Percentiles rank a stretch among this genome's conserved stretches.
These are phyloP conservation scores for Polydesmus complanatus DNA, from an alignment of 2,888 invertebrate genomes.

Conservation along the genomic window DNA sequence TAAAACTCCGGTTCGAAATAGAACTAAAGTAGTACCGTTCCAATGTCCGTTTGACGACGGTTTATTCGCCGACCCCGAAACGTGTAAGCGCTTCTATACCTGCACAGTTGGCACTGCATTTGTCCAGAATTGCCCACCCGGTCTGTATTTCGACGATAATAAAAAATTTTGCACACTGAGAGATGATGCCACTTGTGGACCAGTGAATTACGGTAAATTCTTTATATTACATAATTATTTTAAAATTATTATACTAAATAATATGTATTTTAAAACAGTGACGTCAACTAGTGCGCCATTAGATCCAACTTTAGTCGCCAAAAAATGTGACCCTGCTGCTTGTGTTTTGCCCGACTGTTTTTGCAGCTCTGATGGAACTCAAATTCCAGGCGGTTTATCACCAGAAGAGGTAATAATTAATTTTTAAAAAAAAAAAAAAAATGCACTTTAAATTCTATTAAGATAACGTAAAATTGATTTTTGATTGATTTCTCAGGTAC, in stretches of 20 bases:
- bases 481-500: slow-evolving; percentile 46
- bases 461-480: background rate
- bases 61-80: slow-evolving; percentile 24
- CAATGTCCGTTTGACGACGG: slow-evolving; percentile 24
- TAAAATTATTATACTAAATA: background rate
- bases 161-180: slow-evolving; percentile 82
- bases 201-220: slow-evolving; percentile 40
- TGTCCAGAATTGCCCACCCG: slow-evolving; percentile 73
- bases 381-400: slow-evolving; percentile 68
- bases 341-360: slow-evolving; percentile 78
- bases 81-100: slow-evolving; percentile 24
- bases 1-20: background rate
- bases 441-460: background rate
- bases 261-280: slow-evolving; percentile 2
- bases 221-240: background rate
- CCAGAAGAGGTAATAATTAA: slow-evolving; percentile 55
- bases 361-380: slow-evolving; percentile 80
- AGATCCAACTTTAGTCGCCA: slow-evolving; percentile 49
- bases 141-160: slow-evolving; percentile 77
- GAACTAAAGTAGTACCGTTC: slow-evolving; percentile 12
- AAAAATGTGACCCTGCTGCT: slow-evolving; percentile 55
- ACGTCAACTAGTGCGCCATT: slow-evolving; percentile 36
- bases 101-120: slow-evolving; percentile 83
- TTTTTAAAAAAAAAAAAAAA: background rate
- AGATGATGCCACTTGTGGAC: slow-evolving; percentile 77